Evolutionary conservation across 1,140 invertebrate genomes (phyloP).

Genomic region (Wiebesia pumilae): DNA sequence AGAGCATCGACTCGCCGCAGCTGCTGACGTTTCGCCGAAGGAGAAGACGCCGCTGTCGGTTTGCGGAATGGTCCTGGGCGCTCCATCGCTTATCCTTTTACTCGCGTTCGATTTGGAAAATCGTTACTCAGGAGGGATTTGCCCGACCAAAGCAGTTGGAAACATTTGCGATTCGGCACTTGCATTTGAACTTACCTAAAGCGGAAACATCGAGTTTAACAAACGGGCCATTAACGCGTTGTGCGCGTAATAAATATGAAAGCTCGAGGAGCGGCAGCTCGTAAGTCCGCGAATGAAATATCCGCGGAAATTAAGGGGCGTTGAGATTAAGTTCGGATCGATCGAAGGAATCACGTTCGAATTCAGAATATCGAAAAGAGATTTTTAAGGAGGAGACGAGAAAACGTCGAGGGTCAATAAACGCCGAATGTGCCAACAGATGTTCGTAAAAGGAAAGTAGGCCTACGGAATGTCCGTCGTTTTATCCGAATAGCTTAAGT

Average conservation of each 20-base stretch:
- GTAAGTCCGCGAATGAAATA: too few species aligned
- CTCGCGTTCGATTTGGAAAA: not conserved
- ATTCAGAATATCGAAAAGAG: too few species aligned
- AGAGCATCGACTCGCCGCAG: slow-evolving; percentile 16
- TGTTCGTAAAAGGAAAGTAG: slow-evolving; percentile 56
- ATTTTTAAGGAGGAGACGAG: not conserved
- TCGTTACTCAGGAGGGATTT: not conserved
- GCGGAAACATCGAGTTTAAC: not conserved
- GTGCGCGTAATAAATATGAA: too few species aligned
- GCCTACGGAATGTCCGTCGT: slow-evolving; percentile 49
- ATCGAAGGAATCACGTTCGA: too few species aligned
- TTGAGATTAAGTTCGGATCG: too few species aligned
- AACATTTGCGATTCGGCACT: too few species aligned
- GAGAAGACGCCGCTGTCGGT: not conserved
- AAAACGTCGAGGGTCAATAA: not conserved
- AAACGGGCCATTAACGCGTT: not conserved
- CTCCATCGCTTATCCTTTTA: not conserved
- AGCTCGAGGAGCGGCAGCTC: too few species aligned
- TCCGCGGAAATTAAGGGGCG: too few species aligned
- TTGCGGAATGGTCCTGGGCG: not conserved
- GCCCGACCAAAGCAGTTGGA: not conserved
- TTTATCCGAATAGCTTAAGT: slow-evolving; percentile 55
- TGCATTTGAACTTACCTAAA: slow-evolving; percentile 22
- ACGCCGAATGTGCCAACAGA: not conserved
- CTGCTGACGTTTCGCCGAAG: not conserved